Base-by-base conservation (phyloP, 2,113 vertebrate genomes). In the Acanthisitta chloris region DNA sequence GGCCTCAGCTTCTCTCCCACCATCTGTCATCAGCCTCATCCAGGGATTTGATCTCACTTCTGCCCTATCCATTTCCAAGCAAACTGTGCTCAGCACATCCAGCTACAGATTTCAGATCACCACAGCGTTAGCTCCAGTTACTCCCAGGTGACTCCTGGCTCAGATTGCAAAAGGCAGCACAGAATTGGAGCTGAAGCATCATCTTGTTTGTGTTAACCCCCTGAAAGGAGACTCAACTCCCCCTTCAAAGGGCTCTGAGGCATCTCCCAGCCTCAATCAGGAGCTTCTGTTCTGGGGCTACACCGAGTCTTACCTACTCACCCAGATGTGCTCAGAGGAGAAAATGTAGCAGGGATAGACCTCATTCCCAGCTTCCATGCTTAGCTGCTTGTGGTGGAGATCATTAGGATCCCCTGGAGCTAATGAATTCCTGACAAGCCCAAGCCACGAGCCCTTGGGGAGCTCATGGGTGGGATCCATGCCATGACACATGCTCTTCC, bases 331-430 rank as follows among this genome's bases (percentile, higher is more conserved):
- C 64, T 76, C 64, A 42, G 64, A 61, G 62, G 46, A 81, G 82
- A 72, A 83, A 90, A 26, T 3, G 4, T 51, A 19, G 52, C 48
- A 79, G 49, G 66, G 78, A 57, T 12, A 66, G 64, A 88, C 52
- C 38, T 86, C 86, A 67, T 24, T 85, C 90, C 54, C 38, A n/a
- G 43, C 67, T 61, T 66, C 58, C 42, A 40, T 57, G 70, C 77
- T 88, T 91, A 74, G 79, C 64, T 33, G 55, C 64, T 77, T 85
- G 87, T 67, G 69, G n/a, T 77, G 74, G 91, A 36, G 64, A 42
- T 57, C 10, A 1, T 66, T 9, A 77, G 78, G 82, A 54, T 8
- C 48, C 38, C 51, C 51, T 28, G 0, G 4, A 49, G 45, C 15
- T 79, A 31, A 62, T 12, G 69, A 95, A 73, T 40, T 21, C 77